Evolutionary conservation across 2,888 invertebrate species (phyloP).

Genomic region (Standfussiana lucernea): DNA sequence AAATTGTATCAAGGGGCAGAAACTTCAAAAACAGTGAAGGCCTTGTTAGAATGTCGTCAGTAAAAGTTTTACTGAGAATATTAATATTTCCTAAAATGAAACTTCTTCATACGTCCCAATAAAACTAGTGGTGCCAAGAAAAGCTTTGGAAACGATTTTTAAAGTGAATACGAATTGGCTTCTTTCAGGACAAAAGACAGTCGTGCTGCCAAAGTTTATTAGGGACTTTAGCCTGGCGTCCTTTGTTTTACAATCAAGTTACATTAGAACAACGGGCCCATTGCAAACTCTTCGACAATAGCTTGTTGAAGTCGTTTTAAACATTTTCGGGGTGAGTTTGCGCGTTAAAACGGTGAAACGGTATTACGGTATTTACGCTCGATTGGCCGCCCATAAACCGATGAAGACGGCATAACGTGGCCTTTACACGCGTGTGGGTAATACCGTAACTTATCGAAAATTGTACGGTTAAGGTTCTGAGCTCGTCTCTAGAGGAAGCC

Average conservation of each 20-base stretch:
- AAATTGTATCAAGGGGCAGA: background rate
- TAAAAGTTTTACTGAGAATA: conserved; percentile 14
- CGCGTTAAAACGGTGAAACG: conserved; percentile 72
- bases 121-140: conserved; percentile 54
- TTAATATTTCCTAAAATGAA: conserved; percentile 24
- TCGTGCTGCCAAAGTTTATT: conserved; percentile 81
- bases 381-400: conserved; percentile 79
- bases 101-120: conserved; percentile 37
- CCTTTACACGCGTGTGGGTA: conserved; percentile 60
- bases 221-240: conserved; percentile 72
- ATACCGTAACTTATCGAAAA: conserved; percentile 75
- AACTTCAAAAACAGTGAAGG: background rate
- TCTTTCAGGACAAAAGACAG: conserved; percentile 85
- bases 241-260: conserved; percentile 86
- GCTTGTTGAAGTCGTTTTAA: conserved; percentile 80
- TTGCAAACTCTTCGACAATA: conserved; percentile 79
- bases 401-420: conserved; percentile 67
- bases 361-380: conserved; percentile 77
- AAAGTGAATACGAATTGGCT: conserved; percentile 76
- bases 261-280: conserved; percentile 80
- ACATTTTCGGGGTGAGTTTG: conserved; percentile 76
- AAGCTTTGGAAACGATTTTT: conserved; percentile 64
- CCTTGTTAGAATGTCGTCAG: background rate
- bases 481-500: conserved; percentile 64
- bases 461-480: conserved; percentile 70